Conservation (phyloP, 2,888 invertebrate genomes). For the Machimus rusticus region DNA sequence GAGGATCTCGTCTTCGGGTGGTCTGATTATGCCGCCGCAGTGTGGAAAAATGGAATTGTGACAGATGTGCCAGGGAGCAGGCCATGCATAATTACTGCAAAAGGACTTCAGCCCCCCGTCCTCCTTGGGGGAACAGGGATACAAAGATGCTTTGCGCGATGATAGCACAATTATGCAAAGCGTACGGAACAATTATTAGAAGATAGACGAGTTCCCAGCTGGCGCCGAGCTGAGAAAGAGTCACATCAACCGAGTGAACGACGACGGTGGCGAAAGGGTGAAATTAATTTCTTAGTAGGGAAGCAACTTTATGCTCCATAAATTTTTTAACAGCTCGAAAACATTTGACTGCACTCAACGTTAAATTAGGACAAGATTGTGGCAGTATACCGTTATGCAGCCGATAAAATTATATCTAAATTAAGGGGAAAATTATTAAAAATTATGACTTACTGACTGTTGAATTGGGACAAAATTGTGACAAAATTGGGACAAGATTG, state of each 20-base stretch:
- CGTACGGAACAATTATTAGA: neutral
- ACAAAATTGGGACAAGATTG: neutral
- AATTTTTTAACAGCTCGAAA: neutral
- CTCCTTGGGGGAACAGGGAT: neutral
- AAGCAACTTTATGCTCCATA: neutral
- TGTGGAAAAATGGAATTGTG: slow-evolving; percentile 20
- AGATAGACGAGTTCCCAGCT: neutral
- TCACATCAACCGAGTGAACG: neutral
- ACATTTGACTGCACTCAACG: neutral
- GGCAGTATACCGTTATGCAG: neutral
- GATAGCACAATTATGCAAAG: slow-evolving; percentile 27
- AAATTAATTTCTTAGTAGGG: neutral
- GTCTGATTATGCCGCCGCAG: slow-evolving; percentile 8
- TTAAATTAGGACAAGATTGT: neutral
- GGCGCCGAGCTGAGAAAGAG: neutral
- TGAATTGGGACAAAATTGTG: neutral
- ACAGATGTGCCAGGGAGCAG: slow-evolving; percentile 39
- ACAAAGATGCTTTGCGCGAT: neutral
- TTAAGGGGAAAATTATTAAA: neutral
- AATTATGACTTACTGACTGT: neutral
- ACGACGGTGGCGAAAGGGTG: neutral
- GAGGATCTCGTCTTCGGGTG: neutral
- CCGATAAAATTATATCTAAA: neutral
- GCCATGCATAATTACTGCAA: slow-evolving; percentile 43
- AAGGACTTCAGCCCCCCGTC: neutral